Conservation (phyloP, 2,888 invertebrate genomes). For the Oithona nana region DNA sequence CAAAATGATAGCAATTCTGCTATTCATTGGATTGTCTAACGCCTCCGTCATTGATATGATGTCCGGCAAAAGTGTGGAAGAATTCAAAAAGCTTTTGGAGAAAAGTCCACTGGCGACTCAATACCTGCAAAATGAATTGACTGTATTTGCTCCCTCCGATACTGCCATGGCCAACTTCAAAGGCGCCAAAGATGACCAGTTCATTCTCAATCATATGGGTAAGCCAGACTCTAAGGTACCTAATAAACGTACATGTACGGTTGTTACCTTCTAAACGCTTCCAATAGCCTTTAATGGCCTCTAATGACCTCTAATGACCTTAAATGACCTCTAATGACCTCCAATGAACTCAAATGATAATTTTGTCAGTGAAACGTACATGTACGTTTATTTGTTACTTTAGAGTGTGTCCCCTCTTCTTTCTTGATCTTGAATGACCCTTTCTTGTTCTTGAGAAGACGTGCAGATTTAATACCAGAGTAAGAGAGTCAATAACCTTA, state of each 20-base stretch:
- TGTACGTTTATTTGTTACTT: too few species aligned
- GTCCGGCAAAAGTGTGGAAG: background rate
- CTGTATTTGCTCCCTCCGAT: constrained; percentile 75
- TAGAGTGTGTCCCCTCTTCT: too few species aligned
- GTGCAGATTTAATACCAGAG: too few species aligned
- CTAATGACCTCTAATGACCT: too few species aligned
- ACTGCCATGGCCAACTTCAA: constrained; percentile 57
- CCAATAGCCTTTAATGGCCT: too few species aligned
- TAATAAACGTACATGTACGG: background rate
- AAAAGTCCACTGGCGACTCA: constrained; percentile 42
- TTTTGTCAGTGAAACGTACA: too few species aligned
- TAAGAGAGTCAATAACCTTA: too few species aligned
- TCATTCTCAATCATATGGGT: constrained; percentile 67
- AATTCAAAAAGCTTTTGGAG: constrained; percentile 54
- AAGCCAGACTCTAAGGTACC: constrained; percentile 33
- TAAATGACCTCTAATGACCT: too few species aligned
- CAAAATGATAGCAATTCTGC: background rate
- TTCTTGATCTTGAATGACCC: too few species aligned
- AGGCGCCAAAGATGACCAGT: constrained; percentile 26
- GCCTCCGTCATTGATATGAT: background rate
- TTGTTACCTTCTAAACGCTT: too few species aligned
- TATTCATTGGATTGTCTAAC: background rate
- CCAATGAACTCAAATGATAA: too few species aligned
- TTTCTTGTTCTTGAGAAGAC: too few species aligned
- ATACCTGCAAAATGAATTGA: constrained; percentile 34